These are phyloP conservation scores for Megaceryle alcyon DNA, from an alignment of 2,797 vertebrate genomes.

Conservation along the genomic window DNA sequence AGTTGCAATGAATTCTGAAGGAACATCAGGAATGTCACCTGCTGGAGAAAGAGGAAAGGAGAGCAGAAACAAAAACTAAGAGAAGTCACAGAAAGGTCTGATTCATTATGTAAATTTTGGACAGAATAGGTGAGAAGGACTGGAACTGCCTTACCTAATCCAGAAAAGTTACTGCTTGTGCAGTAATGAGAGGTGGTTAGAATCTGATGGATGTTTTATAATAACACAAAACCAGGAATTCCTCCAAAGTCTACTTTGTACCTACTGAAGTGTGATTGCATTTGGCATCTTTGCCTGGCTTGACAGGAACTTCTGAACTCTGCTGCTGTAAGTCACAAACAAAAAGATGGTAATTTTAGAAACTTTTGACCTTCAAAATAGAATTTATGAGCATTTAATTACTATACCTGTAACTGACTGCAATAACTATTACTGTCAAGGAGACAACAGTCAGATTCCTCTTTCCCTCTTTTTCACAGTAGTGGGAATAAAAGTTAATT, in stretches of 20 bases:
- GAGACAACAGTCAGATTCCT: neutral
- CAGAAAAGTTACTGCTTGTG: neutral
- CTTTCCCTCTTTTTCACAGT: neutral
- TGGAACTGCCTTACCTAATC: neutral
- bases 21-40: neutral
- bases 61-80: neutral
- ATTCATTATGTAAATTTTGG: neutral
- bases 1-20: neutral
- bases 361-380: neutral
- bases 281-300: constrained; percentile 32
- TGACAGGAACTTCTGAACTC: neutral
- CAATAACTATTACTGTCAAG: neutral
- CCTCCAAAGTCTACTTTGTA: constrained; percentile 3
- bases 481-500: neutral
- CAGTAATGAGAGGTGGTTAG: neutral
- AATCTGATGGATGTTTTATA: neutral
- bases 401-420: neutral
- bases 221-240: neutral
- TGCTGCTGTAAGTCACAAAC: neutral
- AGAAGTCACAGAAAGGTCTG: neutral
- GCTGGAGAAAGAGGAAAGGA: neutral
- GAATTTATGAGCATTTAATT: neutral
- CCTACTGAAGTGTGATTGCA: neutral
- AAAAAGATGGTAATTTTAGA: neutral
- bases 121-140: neutral